Evolutionary conservation across 1,140 invertebrate species (phyloP).

Genomic region (Drosophila subobscura): DNA sequence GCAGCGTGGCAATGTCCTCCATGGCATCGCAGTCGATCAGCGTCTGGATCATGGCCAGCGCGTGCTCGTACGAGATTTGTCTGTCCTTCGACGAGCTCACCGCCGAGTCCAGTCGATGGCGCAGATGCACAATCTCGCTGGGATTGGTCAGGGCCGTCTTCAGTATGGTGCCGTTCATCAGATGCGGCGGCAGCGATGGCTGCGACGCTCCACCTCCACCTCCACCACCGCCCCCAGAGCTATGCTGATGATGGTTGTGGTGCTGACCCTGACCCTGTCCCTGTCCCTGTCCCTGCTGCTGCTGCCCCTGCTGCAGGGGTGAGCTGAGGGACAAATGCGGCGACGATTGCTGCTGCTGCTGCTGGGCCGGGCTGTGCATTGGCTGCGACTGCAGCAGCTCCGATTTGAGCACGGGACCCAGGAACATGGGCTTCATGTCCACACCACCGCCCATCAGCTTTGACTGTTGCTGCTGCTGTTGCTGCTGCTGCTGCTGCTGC

Average conservation of each 20-base stretch:
- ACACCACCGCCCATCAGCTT: slow-evolving; percentile 65
- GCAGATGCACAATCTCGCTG: slow-evolving; percentile 94
- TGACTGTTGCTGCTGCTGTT: slow-evolving; percentile 78
- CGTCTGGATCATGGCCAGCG: slow-evolving; percentile 93
- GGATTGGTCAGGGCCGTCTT: slow-evolving; percentile 97
- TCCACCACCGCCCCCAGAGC: slow-evolving; percentile 8
- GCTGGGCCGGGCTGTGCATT: slow-evolving; percentile 71
- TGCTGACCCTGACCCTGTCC: slow-evolving; percentile 74
- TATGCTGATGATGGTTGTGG: slow-evolving; percentile 83
- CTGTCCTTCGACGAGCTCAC: slow-evolving; percentile 93
- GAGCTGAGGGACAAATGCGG: slow-evolving; percentile 57
- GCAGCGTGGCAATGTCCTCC: slow-evolving; percentile 95
- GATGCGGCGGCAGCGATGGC: slow-evolving; percentile 86
- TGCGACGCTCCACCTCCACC: slow-evolving; percentile 13
- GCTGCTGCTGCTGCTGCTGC: slow-evolving; percentile 67
- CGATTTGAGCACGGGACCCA: slow-evolving; percentile 70
- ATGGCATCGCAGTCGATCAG: slow-evolving; percentile 97
- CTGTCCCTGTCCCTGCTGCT: slow-evolving; percentile 54
- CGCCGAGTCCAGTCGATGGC: slow-evolving; percentile 92
- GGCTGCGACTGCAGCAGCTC: slow-evolving; percentile 67
- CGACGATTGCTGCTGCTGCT: slow-evolving; percentile 68
- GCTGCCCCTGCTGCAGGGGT: slow-evolving; percentile 58
- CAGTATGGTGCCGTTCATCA: slow-evolving; percentile 95
- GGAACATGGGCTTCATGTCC: slow-evolving; percentile 77
- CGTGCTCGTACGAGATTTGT: slow-evolving; percentile 91